Evolutionary conservation across 2,797 vertebrate genomes (phyloP), one percentile per base, ranked within the genome.

Genomic region (Melanotaenia maccullochi): DNA sequence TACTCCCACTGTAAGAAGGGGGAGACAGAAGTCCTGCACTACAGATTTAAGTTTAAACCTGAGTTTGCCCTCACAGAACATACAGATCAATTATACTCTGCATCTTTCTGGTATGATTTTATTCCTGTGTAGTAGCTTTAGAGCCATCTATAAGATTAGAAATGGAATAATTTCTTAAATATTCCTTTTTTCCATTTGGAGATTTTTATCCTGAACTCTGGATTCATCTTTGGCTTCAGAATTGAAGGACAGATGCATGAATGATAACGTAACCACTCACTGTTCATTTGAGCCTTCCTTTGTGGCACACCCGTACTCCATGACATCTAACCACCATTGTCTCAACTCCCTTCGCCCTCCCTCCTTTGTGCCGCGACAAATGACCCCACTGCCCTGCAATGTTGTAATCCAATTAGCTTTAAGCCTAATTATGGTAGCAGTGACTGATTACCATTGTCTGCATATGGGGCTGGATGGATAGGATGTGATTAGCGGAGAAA

Each of bases 331-430:
- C 69, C 67, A 30, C 33, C 52, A 70, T 47, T 35, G 28, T 65
- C 61, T 65, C 54, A 56, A 73, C 60, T 58, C 54, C 71, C 59
- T 30, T 52, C 55, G 9, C 30, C 71, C 68, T 62, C 22, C 51
- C 57, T 57, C 63, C 75, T 64, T 35, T 59, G 36, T 1, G 11
- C 52, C 30, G 36, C 68, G 61, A 76, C 84, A 84, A 87, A 89
- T 84, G 84, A 87, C 84, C 82, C 73, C 62, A 30, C 74, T 68
- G 68, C 77, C 76, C 71, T 5, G 0, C 51, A 64, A 78, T 77
- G 78, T 84, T 82, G 78, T 91, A 92, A 93, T 93, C 87, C 90
- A 93, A 91, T 93, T 91, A 93, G 85, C 80, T 73, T 76, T 82
- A 78, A 70, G 81, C 74, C 78, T 89, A 90, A 89, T 92, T 90